Base-by-base conservation (phyloP, 92 coral and sea anemone species). In the Zoanthus sansibaricus region DNA sequence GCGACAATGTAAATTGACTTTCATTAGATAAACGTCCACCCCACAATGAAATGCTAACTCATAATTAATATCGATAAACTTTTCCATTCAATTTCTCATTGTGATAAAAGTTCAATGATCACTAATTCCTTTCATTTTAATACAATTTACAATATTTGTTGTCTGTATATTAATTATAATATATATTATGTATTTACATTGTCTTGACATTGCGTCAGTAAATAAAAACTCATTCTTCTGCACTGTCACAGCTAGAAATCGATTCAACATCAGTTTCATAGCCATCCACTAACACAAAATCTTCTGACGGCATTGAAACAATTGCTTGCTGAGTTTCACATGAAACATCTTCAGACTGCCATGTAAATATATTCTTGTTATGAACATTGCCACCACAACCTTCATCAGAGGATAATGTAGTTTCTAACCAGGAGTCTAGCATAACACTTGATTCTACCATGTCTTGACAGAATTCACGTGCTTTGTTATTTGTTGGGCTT, bases 211-310 rank as follows among this genome's bases (percentile, higher is more conserved):
- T 37, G 42, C 4, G 2, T 37, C 42, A 37, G 42, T 37, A 37
- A 37, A 49, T 49, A 49, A 11, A 49, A 49, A 11, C 9, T 49
- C 12, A 69, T 3, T 69, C 42, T 1, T 45, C 85, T 21, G 75
- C 7, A 62, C 85, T 64, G 7, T 66, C 75, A 46, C 75, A 80
- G 73, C 85, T 80, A 44, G 66, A 11, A 16, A 80, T 80, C 5
- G 98, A 94, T 4, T 92, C 95, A 20, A 94, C 83, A 73, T 94
- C 95, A 21, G 88, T 90, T 76, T 94, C 98, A 61, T 94, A 94
- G 5, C 98, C 98, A 86, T 94, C 94, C 8, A 94, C 83, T 37
- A 94, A 68, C 5, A 94, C 87, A 79, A 90, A 94, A 46, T 94
- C 98, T 25, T 90, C 94, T 16, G 76, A 80, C 56, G 15, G 1